Evolutionary conservation across 2,113 vertebrate genomes (phyloP).

Genomic region (Pagrus major): DNA sequence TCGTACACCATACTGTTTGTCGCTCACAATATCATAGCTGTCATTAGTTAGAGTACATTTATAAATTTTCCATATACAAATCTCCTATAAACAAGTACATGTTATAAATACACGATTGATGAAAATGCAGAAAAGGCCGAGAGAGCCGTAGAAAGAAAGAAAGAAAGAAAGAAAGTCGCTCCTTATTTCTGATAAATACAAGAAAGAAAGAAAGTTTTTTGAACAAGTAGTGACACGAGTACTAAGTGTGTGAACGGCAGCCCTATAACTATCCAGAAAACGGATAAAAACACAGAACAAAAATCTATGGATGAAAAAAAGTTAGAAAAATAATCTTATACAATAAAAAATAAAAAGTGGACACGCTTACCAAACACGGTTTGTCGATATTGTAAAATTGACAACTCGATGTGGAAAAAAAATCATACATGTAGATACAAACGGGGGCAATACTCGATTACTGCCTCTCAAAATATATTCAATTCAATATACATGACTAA

Average conservation of each 20-base stretch:
- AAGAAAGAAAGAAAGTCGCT: conserved; percentile 56
- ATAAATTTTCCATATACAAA: conserved; percentile 79
- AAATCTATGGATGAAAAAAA: conserved; percentile 74
- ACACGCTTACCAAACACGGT: conserved; percentile 66
- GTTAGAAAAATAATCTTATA: conserved; percentile 76
- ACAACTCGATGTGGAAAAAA: conserved; percentile 66
- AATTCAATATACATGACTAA: conserved; percentile 73
- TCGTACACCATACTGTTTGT: conserved; percentile 60
- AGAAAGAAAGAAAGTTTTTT: conserved; percentile 62
- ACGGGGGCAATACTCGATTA: conserved; percentile 56
- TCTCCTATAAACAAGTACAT: conserved; percentile 79
- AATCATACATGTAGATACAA: conserved; percentile 74
- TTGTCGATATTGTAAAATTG: conserved; percentile 56
- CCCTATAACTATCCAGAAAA: conserved; percentile 79
- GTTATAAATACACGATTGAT: conserved; percentile 80
- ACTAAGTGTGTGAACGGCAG: conserved; percentile 67
- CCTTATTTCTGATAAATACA: conserved; percentile 75
- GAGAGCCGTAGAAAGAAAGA: conserved; percentile 63
- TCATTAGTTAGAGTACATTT: conserved; percentile 81
- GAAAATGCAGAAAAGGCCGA: conserved; percentile 66
- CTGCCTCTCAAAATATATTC: conserved; percentile 74
- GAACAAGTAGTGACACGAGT: conserved; percentile 44
- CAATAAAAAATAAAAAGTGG: conserved; percentile 63
- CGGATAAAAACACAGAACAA: conserved; percentile 71
- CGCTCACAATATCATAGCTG: conserved; percentile 80